phyloP scores from a whole-genome alignment of 2,113 vertebrate species.

The Catharus minimus region DNA sequence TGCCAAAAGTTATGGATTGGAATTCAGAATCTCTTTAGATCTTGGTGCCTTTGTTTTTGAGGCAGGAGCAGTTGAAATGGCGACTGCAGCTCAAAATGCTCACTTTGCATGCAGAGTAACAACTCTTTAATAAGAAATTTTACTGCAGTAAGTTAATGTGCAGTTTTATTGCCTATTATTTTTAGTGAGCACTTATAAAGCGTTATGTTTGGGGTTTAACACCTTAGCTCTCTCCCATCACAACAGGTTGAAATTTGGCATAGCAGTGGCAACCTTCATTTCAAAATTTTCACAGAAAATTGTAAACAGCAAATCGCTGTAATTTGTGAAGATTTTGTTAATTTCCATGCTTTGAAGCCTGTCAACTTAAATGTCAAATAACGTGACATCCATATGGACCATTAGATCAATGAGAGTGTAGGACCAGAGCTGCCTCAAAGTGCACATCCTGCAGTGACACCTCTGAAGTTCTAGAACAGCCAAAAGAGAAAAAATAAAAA shows the following conservation, averaged over 20 bases:
- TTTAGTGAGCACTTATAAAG: slow-evolving; percentile 59
- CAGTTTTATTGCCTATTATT: slow-evolving; percentile 63
- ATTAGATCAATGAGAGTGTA: slow-evolving; percentile 51
- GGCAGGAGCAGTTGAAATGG: neutral
- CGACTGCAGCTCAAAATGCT: neutral
- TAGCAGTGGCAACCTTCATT: slow-evolving; percentile 34
- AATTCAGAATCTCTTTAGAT: neutral
- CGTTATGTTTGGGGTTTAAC: slow-evolving; percentile 51
- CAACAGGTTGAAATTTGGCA: slow-evolving; percentile 58
- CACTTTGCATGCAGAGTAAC: slow-evolving; percentile 23
- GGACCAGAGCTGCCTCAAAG: slow-evolving; percentile 51
- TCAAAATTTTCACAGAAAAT: slow-evolving; percentile 51
- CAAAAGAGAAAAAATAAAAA: neutral
- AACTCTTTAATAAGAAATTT: slow-evolving; percentile 35
- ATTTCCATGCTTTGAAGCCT: slow-evolving; percentile 39
- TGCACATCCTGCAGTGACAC: slow-evolving; percentile 43
- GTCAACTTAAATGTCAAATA: slow-evolving; percentile 59
- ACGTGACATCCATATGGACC: slow-evolving; percentile 55
- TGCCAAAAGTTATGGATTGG: neutral
- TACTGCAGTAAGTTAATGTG: slow-evolving; percentile 32
- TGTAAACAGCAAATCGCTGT: slow-evolving; percentile 31
- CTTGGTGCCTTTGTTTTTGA: neutral
- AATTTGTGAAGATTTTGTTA: slow-evolving; percentile 57
- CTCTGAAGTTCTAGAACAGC: slow-evolving; percentile 33
- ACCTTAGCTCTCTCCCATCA: slow-evolving; percentile 46